Evolutionary conservation across 2,113 vertebrate genomes (phyloP).

Genomic region (Phyllopteryx taeniolatus): DNA sequence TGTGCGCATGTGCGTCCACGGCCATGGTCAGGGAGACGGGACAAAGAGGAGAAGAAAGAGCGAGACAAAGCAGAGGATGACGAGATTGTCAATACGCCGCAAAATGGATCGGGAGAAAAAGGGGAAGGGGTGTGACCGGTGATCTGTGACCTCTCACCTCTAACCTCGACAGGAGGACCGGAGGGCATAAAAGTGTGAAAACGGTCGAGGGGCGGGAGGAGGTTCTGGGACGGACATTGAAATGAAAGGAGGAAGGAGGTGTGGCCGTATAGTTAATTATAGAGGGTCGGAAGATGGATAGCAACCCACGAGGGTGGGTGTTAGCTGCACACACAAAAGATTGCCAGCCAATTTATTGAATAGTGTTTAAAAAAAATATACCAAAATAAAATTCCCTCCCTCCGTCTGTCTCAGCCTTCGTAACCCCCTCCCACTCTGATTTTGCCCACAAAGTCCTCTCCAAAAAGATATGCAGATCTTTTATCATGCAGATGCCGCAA

Average conservation of each 20-base stretch:
- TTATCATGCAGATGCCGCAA: conserved; percentile 29
- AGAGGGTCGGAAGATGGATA: conserved; percentile 54
- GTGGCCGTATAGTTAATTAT: conserved; percentile 39
- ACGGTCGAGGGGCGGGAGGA: conserved; percentile 28
- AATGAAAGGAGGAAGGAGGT: conserved; percentile 23
- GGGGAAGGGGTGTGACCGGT: conserved; percentile 22
- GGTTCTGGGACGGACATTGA: conserved; percentile 26
- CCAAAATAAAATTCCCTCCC: neutral
- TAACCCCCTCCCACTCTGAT: neutral
- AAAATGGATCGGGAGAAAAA: conserved; percentile 11
- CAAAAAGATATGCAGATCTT: conserved; percentile 17
- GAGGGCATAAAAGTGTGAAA: conserved; percentile 24
- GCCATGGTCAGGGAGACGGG: conserved; percentile 26
- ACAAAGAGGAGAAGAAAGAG: conserved; percentile 34
- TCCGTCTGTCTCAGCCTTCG: neutral
- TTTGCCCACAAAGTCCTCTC: conserved; percentile 5
- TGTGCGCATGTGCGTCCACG: neutral
- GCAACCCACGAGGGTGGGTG: conserved; percentile 12
- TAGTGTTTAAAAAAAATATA: conserved; percentile 3
- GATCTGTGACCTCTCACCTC: conserved; percentile 55
- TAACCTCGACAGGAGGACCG: conserved; percentile 25
- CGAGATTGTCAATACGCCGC: conserved; percentile 30
- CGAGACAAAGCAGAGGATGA: conserved; percentile 9
- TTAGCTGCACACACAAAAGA: conserved; percentile 29
- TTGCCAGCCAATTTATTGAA: conserved; percentile 22